These are phyloP conservation scores for Drosophila colorata DNA, from an alignment of 2,888 invertebrate species.

Conservation along the genomic window DNA sequence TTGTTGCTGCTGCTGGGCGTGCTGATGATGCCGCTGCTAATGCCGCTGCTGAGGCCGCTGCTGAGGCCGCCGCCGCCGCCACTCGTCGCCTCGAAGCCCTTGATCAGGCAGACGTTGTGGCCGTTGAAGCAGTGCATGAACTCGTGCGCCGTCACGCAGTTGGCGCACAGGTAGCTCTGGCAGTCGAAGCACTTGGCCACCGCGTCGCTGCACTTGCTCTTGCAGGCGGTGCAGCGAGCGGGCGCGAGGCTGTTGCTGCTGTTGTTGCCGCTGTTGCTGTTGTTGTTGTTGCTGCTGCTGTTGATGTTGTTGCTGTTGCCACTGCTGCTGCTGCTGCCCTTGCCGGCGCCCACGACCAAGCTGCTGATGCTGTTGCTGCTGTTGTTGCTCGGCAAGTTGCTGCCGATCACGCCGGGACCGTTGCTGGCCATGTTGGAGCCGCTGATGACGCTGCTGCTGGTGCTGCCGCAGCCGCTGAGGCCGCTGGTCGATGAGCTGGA, in stretches of 20 bases:
- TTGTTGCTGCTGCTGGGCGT: conserved; percentile 59
- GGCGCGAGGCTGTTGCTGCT: conserved; percentile 48
- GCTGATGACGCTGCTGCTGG: conserved; percentile 85
- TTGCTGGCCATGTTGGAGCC: conserved; percentile 59
- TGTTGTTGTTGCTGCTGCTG: conserved; percentile 27
- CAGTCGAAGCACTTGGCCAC: conserved; percentile 98
- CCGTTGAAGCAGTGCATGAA: conserved; percentile 99
- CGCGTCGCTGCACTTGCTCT: conserved; percentile 96
- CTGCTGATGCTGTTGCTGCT: conserved; percentile 59
- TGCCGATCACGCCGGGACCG: conserved; percentile 86
- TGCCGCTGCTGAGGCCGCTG: conserved; percentile 39
- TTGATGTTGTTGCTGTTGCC: conserved; percentile 14
- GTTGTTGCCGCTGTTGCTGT: conserved; percentile 36
- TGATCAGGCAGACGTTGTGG: conserved; percentile 91
- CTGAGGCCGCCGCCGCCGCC: conserved; percentile 9
- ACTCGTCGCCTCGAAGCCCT: conserved; percentile 73
- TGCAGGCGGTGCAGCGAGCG: conserved; percentile 96
- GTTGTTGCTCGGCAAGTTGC: conserved; percentile 72
- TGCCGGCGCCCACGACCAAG: conserved; percentile 67
- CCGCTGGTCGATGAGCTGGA: conserved; percentile 84
- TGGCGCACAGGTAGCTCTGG: conserved; percentile 97
- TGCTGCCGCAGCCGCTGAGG: conserved; percentile 87
- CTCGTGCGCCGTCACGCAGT: conserved; percentile 99
- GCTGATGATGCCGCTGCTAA: background rate
- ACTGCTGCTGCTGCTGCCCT: conserved; percentile 43